phyloP scores from a whole-genome alignment of 2,888 invertebrate genomes.

The Ichneumoninae sp. region DNA sequence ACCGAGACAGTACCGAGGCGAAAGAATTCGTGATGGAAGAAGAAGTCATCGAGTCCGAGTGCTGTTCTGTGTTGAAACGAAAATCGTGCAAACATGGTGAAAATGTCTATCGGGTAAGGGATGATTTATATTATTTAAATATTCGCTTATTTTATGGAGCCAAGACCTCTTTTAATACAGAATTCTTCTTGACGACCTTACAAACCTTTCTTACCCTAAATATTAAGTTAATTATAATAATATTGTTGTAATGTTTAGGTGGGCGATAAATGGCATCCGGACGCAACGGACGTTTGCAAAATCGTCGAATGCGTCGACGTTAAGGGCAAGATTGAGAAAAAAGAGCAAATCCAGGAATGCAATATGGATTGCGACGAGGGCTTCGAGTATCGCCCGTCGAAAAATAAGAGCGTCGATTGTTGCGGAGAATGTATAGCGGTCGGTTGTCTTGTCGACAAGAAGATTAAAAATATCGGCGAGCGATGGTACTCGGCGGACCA shows the following conservation, averaged over 20 bases:
- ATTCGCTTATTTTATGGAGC: constrained; percentile 14
- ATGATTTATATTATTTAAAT: not conserved
- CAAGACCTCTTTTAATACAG: not conserved
- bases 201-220: not conserved
- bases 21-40: constrained; percentile 86
- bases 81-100: constrained; percentile 86
- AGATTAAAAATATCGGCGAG: constrained; percentile 85
- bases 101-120: constrained; percentile 74
- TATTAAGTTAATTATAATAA: not conserved
- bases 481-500: constrained; percentile 87
- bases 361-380: constrained; percentile 85
- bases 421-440: constrained; percentile 89
- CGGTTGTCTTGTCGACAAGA: constrained; percentile 86
- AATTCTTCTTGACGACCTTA: not conserved
- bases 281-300: constrained; percentile 74
- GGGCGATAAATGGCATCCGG: constrained; percentile 76
- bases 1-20: constrained; percentile 83
- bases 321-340: constrained; percentile 70
- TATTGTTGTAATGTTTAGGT: constrained; percentile 64
- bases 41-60: constrained; percentile 86
- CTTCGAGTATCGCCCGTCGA: constrained; percentile 85
- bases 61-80: constrained; percentile 87
- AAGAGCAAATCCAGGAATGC: constrained; percentile 74
- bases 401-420: constrained; percentile 84
- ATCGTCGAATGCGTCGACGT: constrained; percentile 74